Evolutionary conservation across 2,888 invertebrate species (phyloP).

Genomic region (Odontomyia ornata): DNA sequence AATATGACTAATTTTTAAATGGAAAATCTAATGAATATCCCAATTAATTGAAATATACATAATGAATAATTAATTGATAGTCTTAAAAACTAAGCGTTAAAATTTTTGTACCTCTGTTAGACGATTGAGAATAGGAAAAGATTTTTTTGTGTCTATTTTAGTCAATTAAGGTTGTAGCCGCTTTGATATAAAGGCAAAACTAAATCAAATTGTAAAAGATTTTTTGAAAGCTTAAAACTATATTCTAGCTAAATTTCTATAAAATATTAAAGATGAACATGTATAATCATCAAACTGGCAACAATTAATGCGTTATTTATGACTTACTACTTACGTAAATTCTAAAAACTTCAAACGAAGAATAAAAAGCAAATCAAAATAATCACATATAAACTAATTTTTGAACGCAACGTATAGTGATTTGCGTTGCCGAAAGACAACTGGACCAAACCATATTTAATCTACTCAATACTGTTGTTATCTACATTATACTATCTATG

Average conservation of each 20-base stretch:
- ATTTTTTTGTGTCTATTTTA: slow-evolving; percentile 3
- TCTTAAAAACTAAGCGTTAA: background rate
- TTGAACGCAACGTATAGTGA: background rate
- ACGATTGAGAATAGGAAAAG: background rate
- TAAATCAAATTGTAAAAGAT: background rate
- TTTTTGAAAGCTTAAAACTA: background rate
- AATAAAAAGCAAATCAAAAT: background rate
- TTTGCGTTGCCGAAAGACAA: slow-evolving; percentile 33
- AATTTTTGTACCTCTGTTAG: slow-evolving; percentile 8
- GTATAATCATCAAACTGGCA: background rate
- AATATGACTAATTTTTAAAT: background rate
- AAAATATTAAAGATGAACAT: background rate
- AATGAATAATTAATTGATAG: background rate
- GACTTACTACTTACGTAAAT: background rate
- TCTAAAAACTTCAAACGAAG: background rate
- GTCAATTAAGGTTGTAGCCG: background rate
- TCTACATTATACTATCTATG: slow-evolving; percentile 4
- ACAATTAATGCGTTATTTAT: background rate
- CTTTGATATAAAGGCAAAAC: background rate
- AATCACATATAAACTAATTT: background rate
- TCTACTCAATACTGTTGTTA: background rate
- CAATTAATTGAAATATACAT: slow-evolving; percentile 11
- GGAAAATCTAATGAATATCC: background rate
- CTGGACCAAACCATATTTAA: slow-evolving; percentile 23
- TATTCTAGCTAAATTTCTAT: no score